These are phyloP conservation scores for Stichodactyla mertensii DNA, from an alignment of 64 coral and sea anemone genomes.

Conservation along the genomic window DNA sequence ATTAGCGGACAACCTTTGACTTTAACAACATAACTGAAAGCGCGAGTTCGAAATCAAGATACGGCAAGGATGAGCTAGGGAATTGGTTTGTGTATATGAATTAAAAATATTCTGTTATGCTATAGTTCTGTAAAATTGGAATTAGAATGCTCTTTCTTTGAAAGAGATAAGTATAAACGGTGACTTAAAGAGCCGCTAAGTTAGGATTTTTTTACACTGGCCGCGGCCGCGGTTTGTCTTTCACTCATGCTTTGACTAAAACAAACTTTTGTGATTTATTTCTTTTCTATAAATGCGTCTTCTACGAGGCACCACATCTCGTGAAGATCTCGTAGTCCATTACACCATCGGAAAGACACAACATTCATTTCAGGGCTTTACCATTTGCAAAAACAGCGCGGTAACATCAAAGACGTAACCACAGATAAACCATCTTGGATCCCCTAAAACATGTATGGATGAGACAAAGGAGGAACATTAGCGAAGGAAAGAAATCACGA, in stretches of 20 bases:
- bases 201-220: not conserved
- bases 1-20: conserved; percentile 9
- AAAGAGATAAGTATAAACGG: not conserved
- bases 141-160: not conserved
- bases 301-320: not conserved
- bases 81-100: not conserved
- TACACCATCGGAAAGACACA: conserved; percentile 11
- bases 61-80: not conserved
- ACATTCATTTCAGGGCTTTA: conserved; percentile 3
- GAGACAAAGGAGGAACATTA: conserved; percentile 12
- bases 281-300: not conserved
- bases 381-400: conserved; percentile 24
- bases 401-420: conserved; percentile 24
- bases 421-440: conserved; percentile 5
- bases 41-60: not conserved
- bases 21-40: not conserved
- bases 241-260: not conserved
- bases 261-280: no score
- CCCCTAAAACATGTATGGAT: not conserved
- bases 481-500: conserved; percentile 1
- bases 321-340: not conserved
- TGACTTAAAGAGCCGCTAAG: not conserved
- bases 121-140: no score
- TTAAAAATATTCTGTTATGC: not conserved
- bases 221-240: not conserved